Conservation (phyloP, 2,113 vertebrate genomes). For the Sceloporus tristichus region DNA sequence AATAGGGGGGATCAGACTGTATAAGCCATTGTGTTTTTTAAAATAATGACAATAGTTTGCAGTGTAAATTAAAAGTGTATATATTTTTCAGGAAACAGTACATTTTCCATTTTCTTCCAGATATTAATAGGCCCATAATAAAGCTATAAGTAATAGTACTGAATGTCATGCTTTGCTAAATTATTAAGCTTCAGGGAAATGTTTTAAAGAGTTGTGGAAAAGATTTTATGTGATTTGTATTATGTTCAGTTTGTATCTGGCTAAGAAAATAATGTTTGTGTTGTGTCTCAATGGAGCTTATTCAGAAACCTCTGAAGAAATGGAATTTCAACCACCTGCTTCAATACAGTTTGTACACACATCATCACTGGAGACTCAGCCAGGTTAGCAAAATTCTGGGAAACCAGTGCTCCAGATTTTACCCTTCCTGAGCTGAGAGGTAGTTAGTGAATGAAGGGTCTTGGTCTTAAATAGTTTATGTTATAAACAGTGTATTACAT, state of each 20-base stretch:
- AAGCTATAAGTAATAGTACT: neutral
- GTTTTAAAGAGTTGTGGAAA: neutral
- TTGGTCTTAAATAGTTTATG: neutral
- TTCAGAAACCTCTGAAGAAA: neutral
- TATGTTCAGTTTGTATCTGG: neutral
- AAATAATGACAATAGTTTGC: neutral
- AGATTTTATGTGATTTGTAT: neutral
- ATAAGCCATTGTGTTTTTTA: neutral
- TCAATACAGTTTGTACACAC: neutral
- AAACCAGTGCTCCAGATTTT: neutral
- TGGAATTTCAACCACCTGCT: neutral
- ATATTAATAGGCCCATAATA: neutral
- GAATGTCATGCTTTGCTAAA: neutral
- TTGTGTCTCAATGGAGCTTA: conserved; percentile 19
- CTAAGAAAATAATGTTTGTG: neutral
- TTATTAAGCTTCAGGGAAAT: neutral
- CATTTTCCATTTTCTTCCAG: neutral
- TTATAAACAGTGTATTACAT: neutral
- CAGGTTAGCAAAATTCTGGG: conserved; percentile 8
- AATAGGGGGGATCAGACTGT: too few relatives aligned
- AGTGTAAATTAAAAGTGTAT: neutral
- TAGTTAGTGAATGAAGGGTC: neutral
- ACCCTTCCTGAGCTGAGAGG: neutral
- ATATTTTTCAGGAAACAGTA: neutral
- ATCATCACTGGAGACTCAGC: too few relatives aligned